Percentiles rank a stretch among this genome's conserved stretches.
phyloP scores from a whole-genome alignment of 2,113 vertebrate species.

The Peromyscus maniculatus region DNA sequence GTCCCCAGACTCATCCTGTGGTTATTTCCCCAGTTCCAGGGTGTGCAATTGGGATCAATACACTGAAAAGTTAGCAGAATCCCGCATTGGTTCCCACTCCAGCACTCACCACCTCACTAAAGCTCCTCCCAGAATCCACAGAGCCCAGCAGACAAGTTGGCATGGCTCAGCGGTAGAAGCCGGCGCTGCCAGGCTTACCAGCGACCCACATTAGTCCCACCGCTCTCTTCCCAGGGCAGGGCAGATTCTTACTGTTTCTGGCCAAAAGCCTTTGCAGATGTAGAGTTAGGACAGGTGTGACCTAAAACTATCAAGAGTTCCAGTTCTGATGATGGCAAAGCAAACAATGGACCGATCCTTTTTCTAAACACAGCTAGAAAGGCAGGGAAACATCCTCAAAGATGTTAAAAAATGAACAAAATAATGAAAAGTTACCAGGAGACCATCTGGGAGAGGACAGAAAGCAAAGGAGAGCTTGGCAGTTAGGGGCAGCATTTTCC shows the following conservation, averaged over 20 bases:
- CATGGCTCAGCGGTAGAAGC: neutral
- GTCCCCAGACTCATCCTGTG: neutral
- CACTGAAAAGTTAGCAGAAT: neutral
- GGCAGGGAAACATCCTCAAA: neutral
- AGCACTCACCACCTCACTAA: neutral
- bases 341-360: neutral
- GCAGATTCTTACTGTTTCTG: neutral
- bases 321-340: neutral
- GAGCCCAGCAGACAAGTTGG: neutral
- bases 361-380: conserved; percentile 20
- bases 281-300: neutral
- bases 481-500: neutral
- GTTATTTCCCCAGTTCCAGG: neutral
- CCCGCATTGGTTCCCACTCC: neutral
- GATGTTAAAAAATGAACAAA: conserved; percentile 27
- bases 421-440: neutral
- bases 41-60: neutral
- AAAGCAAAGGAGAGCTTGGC: neutral
- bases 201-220: neutral
- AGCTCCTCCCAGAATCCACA: neutral
- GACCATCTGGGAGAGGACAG: neutral
- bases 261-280: conserved; percentile 29
- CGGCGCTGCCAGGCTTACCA: neutral
- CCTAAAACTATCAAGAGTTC: conserved; percentile 45
- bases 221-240: conserved; percentile 4